phyloP scores from a whole-genome alignment of 2,888 invertebrate species.

The Hyles lineata region DNA sequence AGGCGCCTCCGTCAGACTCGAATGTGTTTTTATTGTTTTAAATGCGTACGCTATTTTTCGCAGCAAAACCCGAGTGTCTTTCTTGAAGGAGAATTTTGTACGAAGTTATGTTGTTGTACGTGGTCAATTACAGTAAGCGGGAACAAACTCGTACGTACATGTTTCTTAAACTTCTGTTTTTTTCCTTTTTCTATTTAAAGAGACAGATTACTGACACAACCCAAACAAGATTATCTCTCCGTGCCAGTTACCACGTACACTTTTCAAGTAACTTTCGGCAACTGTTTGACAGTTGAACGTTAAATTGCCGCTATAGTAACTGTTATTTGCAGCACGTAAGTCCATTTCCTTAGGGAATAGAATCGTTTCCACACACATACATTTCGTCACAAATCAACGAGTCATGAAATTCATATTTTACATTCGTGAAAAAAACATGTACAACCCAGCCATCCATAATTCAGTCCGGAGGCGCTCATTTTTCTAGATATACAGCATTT shows the following conservation, averaged over 20 bases:
- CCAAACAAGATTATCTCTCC: slow-evolving; percentile 23
- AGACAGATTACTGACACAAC: slow-evolving; percentile 30
- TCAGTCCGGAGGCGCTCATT: slow-evolving; percentile 14
- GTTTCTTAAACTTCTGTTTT: slow-evolving; percentile 43
- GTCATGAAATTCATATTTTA: slow-evolving; percentile 15
- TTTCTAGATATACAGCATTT: slow-evolving; percentile 25
- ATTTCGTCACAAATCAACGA: not conserved
- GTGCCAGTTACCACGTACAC: slow-evolving; percentile 1
- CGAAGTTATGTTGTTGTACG: slow-evolving; percentile 66
- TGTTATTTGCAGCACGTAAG: not conserved
- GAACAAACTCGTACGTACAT: slow-evolving; percentile 49
- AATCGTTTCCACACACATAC: no score
- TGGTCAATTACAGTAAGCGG: slow-evolving; percentile 64
- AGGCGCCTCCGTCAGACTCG: slow-evolving; percentile 65
- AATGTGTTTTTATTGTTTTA: slow-evolving; percentile 79
- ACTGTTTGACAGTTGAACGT: slow-evolving; percentile 4
- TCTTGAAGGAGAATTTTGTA: slow-evolving; percentile 60
- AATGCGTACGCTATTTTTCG: slow-evolving; percentile 77
- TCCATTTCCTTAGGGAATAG: not conserved
- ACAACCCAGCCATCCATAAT: slow-evolving; percentile 15
- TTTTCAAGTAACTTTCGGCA: not conserved
- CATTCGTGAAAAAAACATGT: slow-evolving; percentile 11
- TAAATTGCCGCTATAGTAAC: not conserved
- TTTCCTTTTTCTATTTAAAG: slow-evolving; percentile 45
- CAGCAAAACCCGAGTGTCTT: slow-evolving; percentile 55